A percentile compares a stretch with the other conserved stretches of the same genome.
These are phyloP conservation scores for Rhinopithecus roxellana DNA, from an alignment of 2,113 vertebrate genomes.

Conservation along the genomic window DNA sequence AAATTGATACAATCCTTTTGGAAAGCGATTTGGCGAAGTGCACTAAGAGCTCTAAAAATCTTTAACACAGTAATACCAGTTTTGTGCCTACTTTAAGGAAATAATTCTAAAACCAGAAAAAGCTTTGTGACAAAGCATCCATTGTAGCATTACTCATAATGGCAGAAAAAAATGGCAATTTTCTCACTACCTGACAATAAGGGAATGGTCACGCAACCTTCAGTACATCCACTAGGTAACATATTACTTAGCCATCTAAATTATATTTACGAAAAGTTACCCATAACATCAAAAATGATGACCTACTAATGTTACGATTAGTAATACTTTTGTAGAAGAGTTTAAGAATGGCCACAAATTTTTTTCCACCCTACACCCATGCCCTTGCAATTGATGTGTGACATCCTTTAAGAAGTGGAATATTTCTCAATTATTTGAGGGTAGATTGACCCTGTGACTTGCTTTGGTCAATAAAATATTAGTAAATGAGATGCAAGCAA, in stretches of 20 bases:
- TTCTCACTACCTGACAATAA: conserved; percentile 10
- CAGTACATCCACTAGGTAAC: background rate
- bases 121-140: conserved; percentile 39
- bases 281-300: conserved; percentile 28
- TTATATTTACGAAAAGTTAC: conserved; percentile 16
- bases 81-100: conserved; percentile 70
- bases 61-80: conserved; percentile 69
- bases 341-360: background rate
- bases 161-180: conserved; percentile 47
- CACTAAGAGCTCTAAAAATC: conserved; percentile 69
- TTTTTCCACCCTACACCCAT: background rate
- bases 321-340: conserved; percentile 17
- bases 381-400: background rate
- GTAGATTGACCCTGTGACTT: background rate
- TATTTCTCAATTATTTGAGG: background rate
- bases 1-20: conserved; percentile 67
- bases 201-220: background rate
- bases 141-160: conserved; percentile 27
- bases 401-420: background rate
- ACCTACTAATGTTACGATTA: conserved; percentile 21
- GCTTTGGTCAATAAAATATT: background rate
- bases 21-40: conserved; percentile 69
- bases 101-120: conserved; percentile 69
- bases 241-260: conserved; percentile 20
- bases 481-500: background rate